Evolutionary conservation across 2,888 invertebrate species (phyloP), one percentile per base, ranked within the genome.

Genomic region (Dasysyrphus albostriatus): DNA sequence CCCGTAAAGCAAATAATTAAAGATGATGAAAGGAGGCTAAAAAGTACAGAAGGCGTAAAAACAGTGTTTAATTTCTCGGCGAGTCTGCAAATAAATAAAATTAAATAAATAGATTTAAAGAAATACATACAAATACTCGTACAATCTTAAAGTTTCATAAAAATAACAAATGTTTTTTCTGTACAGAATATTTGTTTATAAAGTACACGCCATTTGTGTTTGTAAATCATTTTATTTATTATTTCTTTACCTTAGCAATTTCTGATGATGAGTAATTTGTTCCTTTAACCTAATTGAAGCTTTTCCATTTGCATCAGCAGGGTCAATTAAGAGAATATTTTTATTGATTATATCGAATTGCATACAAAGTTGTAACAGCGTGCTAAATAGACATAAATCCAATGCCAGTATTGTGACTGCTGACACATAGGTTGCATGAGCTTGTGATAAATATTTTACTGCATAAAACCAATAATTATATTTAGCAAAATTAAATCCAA

Each of bases 11-110:
- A 89, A 2, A 89, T 65, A 2, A 88, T 88, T 12, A 88, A 77
- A 1, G 89, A 89, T 16, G 89, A 89, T 0, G 88, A 88, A 10
- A 88, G 49, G 2, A 89, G 67, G 12, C 88, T 88, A 49, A 88
- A 88, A 3, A 89, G 49, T 5, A 89, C 82, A 0, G 89, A 88
- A 0, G 88, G 83, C 1, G 83, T 76, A 65, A 89, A 89, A 5
- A 88, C 82, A 5, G 9, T 24, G 44, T 89, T 89, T 12, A 89
- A 61, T 9, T 87, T 61, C 1, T 88, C 74, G 3, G 88, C 88
- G 7, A 89, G 81, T 7, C 89, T 72, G 58, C 9, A 34, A 69
- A 39, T 29, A 42, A 42, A 61, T 14, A 0, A 39, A 61, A 29
- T 6, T 29, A 16, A 0, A n/a, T 7, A 44, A n/a, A 6, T 2